Conservation (phyloP, 2,888 invertebrate species). For the Ormyrus rosae region DNA sequence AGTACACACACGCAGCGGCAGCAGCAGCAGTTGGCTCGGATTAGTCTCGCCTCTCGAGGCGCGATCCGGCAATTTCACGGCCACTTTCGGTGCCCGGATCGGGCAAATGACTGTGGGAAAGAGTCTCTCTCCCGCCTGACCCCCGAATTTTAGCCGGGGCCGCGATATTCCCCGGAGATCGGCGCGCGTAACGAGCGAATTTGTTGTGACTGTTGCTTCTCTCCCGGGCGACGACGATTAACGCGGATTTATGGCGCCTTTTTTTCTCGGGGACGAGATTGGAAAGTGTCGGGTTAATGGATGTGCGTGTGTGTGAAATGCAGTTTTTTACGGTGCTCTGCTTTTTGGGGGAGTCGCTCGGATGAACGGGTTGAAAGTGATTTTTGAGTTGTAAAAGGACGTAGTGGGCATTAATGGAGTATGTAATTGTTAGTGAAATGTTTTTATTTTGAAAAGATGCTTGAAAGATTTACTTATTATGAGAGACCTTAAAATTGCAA, state of each 20-base stretch:
- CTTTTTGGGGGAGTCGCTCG: too few species aligned
- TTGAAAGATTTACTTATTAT: too few species aligned
- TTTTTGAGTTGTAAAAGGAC: too few species aligned
- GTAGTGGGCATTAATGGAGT: too few species aligned
- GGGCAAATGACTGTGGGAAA: slow-evolving; percentile 65
- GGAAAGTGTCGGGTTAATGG: too few species aligned
- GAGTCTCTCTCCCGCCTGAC: slow-evolving; percentile 17
- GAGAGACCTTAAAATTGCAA: too few species aligned
- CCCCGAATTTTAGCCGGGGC: slow-evolving; percentile 34
- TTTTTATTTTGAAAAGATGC: too few species aligned
- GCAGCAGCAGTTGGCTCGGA: slow-evolving; percentile 55
- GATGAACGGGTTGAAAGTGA: too few species aligned
- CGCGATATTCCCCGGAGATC: neutral
- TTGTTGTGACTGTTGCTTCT: slow-evolving; percentile 53
- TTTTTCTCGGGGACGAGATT: neutral
- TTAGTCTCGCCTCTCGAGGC: slow-evolving; percentile 56
- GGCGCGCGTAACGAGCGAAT: slow-evolving; percentile 17
- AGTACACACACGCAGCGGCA: neutral
- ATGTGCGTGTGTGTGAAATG: too few species aligned
- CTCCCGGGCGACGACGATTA: slow-evolving; percentile 18
- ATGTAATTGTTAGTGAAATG: too few species aligned
- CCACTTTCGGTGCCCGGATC: slow-evolving; percentile 54
- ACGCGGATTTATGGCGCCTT: slow-evolving; percentile 33
- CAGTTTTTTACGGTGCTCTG: too few species aligned
- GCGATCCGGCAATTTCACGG: slow-evolving; percentile 59